A percentile compares a stretch with the other conserved stretches of the same genome.
phyloP scores from a whole-genome alignment of 2,888 invertebrate species.

The Lasiommata megera region DNA sequence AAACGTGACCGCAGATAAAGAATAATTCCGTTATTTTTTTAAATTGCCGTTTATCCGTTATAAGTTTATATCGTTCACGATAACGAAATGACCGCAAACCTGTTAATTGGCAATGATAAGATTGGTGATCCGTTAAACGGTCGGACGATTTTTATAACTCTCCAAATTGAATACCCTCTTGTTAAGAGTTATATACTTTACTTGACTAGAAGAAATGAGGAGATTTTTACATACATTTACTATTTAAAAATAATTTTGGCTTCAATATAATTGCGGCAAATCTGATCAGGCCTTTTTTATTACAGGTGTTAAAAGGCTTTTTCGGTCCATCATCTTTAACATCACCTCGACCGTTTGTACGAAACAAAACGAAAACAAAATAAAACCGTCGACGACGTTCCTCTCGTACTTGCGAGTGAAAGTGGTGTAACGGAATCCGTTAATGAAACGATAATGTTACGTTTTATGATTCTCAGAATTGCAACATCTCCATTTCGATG shows the following conservation, averaged over 20 bases:
- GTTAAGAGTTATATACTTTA: too few relatives aligned
- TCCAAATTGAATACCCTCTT: neutral
- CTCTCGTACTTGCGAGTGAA: conserved; percentile 30
- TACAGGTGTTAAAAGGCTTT: neutral
- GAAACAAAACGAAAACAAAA: conserved; percentile 11
- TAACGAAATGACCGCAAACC: conserved; percentile 28
- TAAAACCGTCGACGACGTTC: neutral
- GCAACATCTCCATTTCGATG: conserved; percentile 26
- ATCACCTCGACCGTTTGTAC: neutral
- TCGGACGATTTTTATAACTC: conserved; percentile 17
- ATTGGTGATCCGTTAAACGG: conserved; percentile 44
- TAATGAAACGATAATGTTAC: conserved; percentile 31
- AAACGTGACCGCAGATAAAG: conserved; percentile 12
- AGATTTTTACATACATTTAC: too few relatives aligned
- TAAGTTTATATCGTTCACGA: conserved; percentile 17
- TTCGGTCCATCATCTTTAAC: neutral
- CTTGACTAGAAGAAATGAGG: too few relatives aligned
- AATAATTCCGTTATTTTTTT: conserved; percentile 1
- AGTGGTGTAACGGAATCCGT: conserved; percentile 33
- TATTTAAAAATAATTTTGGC: too few relatives aligned
- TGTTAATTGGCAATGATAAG: conserved; percentile 51
- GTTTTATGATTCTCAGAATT: conserved; percentile 25
- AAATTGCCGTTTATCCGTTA: conserved; percentile 3
- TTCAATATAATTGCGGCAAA: too few relatives aligned
- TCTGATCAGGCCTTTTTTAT: too few relatives aligned